Evolutionary conservation across 2,888 invertebrate genomes (phyloP).

Genomic region (Exocentrus adspersus): DNA sequence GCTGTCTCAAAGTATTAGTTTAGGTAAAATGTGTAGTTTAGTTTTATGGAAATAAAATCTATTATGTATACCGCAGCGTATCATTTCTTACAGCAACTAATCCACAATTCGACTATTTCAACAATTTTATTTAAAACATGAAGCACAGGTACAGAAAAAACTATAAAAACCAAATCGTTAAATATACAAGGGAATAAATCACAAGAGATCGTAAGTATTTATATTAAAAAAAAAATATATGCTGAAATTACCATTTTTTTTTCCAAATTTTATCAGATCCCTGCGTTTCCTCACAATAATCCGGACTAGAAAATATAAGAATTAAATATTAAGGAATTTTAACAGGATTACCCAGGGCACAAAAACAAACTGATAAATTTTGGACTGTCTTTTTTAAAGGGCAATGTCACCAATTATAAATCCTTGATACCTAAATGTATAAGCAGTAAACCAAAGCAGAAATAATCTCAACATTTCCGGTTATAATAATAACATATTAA

Average conservation of each 20-base stretch:
- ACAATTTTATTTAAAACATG: slow-evolving; percentile 24
- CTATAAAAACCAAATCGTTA: slow-evolving; percentile 21
- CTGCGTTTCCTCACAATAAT: too few species aligned
- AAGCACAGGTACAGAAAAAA: slow-evolving; percentile 28
- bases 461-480: too few species aligned
- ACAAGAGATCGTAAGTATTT: slow-evolving; percentile 18
- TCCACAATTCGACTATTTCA: neutral
- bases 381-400: too few species aligned
- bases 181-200: slow-evolving; percentile 29
- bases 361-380: too few species aligned
- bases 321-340: too few species aligned
- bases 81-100: too few species aligned
- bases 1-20: slow-evolving; percentile 15
- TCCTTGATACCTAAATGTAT: too few species aligned
- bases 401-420: too few species aligned
- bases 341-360: too few species aligned
- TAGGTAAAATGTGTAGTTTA: slow-evolving; percentile 21
- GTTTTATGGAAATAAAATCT: slow-evolving; percentile 22
- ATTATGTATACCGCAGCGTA: neutral
- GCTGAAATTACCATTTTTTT: neutral
- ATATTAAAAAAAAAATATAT: slow-evolving; percentile 3
- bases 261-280: neutral
- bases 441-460: too few species aligned
- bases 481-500: too few species aligned
- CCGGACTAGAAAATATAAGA: too few species aligned